A percentile compares a stretch with the other conserved stretches of the same genome.
phyloP scores from a whole-genome alignment of 2,888 invertebrate species.

The Nemotelus nigrinus region DNA sequence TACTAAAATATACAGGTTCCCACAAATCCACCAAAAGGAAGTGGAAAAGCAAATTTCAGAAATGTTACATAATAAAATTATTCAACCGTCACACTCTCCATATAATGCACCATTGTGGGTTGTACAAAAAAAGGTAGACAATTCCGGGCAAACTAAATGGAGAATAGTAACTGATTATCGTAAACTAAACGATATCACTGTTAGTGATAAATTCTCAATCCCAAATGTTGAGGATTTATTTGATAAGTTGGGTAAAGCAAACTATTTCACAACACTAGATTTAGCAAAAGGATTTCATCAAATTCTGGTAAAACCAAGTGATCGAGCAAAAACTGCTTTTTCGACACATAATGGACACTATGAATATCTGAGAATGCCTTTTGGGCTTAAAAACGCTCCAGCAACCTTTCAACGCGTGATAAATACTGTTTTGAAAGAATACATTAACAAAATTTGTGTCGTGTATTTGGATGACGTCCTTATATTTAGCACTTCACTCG shows the following conservation, averaged over 20 bases:
- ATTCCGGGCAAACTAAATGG: slow-evolving; percentile 37
- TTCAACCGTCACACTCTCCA: slow-evolving; percentile 18
- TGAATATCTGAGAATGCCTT: slow-evolving; percentile 40
- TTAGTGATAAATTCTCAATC: slow-evolving; percentile 53
- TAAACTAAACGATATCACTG: slow-evolving; percentile 27
- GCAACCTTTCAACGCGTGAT: slow-evolving; percentile 40
- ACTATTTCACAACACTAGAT: slow-evolving; percentile 55
- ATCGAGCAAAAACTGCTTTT: slow-evolving; percentile 38
- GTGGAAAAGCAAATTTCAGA: slow-evolving; percentile 34
- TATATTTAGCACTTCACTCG: slow-evolving; percentile 48
- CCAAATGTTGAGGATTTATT: slow-evolving; percentile 55
- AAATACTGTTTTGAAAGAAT: slow-evolving; percentile 50
- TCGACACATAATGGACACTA: slow-evolving; percentile 30
- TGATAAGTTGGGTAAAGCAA: slow-evolving; percentile 54
- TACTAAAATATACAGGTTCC: slow-evolving; percentile 32
- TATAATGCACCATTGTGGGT: slow-evolving; percentile 34
- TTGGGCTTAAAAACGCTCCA: slow-evolving; percentile 41
- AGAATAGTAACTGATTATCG: slow-evolving; percentile 37
- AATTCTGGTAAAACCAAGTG: slow-evolving; percentile 23
- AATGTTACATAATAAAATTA: slow-evolving; percentile 28
- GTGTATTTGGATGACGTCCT: slow-evolving; percentile 43
- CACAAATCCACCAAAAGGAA: slow-evolving; percentile 38
- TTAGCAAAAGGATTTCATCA: slow-evolving; percentile 52
- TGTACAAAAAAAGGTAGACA: slow-evolving; percentile 31
- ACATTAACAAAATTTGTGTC: slow-evolving; percentile 52